Conservation (phyloP, 2,113 vertebrate genomes). For the Crotalus viridis region DNA sequence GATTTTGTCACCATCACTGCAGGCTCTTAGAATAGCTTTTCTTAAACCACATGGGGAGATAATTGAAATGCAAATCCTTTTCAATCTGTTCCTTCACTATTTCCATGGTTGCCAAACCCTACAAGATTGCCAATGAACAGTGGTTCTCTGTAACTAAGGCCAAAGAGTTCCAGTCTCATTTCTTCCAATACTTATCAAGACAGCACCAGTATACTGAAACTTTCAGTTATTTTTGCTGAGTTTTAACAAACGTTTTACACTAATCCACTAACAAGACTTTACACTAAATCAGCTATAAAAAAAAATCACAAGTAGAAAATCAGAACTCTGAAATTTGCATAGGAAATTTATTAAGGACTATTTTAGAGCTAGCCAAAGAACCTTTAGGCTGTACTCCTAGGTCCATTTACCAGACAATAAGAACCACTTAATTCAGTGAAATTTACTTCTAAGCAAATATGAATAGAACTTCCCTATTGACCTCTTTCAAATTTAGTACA, state of each 20-base stretch:
- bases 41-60: conserved; percentile 44
- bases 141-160: conserved; percentile 18
- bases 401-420: not conserved
- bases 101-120: conserved; percentile 34
- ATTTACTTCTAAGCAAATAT: not conserved
- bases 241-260: not conserved
- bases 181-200: not conserved
- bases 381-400: not conserved
- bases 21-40: conserved; percentile 37
- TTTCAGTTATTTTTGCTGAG: not conserved
- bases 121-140: not conserved
- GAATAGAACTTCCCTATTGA: not conserved
- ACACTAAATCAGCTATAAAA: not conserved
- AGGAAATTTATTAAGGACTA: not conserved
- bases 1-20: not conserved
- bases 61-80: conserved; percentile 55
- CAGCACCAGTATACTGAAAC: not conserved
- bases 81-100: conserved; percentile 20
- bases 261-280: not conserved
- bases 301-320: not conserved
- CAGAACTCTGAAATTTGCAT: not conserved
- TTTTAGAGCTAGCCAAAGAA: not conserved
- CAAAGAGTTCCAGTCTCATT: not conserved
- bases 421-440: not conserved
- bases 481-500: not conserved